A percentile compares a stretch with the other conserved stretches of the same genome.
Conservation (phyloP, 1,140 invertebrate species). For the Trachymyrmex cornetzi region DNA sequence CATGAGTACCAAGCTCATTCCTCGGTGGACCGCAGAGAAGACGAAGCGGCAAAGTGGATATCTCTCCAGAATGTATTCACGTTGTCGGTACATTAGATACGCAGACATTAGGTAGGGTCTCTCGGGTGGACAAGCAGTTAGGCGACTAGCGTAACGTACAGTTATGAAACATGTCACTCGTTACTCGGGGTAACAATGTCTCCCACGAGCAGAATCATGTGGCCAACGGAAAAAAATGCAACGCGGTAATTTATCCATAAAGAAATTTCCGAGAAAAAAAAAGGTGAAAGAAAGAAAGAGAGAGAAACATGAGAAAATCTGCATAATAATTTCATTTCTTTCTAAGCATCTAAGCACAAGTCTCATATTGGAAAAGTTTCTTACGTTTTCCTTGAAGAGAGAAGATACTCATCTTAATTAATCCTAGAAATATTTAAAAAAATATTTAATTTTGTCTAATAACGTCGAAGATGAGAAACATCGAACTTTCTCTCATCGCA, state of each 20-base stretch:
- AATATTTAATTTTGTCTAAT: no score
- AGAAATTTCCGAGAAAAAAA: background rate
- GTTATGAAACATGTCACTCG: conserved; percentile 64
- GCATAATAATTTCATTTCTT: background rate
- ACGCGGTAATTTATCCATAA: conserved; percentile 11
- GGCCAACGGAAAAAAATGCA: conserved; percentile 2
- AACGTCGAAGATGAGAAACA: no score
- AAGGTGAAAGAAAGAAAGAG: no score
- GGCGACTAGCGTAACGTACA: conserved; percentile 52
- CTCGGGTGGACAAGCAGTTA: conserved; percentile 69
- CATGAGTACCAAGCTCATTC: conserved; percentile 79
- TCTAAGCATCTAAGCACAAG: background rate
- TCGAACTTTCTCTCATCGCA: no score
- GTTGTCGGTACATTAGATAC: conserved; percentile 61
- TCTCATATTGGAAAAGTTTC: background rate
- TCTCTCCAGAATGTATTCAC: conserved; percentile 56
- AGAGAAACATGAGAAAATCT: background rate
- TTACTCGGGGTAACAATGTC: conserved; percentile 54
- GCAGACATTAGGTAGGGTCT: conserved; percentile 62
- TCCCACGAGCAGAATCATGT: conserved; percentile 32
- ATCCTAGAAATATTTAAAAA: background rate
- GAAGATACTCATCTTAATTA: background rate
- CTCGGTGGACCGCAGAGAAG: conserved; percentile 78
- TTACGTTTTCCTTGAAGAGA: background rate
- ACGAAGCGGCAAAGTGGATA: conserved; percentile 68